A percentile compares a stretch with the other conserved stretches of the same genome.
Conservation (phyloP, 1,140 invertebrate species). For the Maniola jurtina region DNA sequence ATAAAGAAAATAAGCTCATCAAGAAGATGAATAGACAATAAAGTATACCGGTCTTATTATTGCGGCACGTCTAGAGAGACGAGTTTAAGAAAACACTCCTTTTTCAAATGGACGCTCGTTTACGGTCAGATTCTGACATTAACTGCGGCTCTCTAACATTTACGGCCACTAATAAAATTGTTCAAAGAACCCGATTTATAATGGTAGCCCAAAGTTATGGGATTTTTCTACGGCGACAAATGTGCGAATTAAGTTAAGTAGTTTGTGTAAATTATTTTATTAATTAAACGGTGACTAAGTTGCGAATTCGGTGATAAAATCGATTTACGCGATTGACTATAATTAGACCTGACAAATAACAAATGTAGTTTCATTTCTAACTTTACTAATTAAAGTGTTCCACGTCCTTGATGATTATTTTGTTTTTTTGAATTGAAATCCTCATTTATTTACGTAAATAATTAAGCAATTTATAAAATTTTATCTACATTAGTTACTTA, state of each 20-base stretch:
- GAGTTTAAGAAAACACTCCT: slow-evolving; percentile 68
- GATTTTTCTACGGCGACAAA: slow-evolving; percentile 29
- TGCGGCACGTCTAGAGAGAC: slow-evolving; percentile 43
- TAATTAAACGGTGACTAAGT: slow-evolving; percentile 15
- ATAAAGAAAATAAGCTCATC: slow-evolving; percentile 74
- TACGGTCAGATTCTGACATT: slow-evolving; percentile 70
- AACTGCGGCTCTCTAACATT: slow-evolving; percentile 67
- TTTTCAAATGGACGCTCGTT: slow-evolving; percentile 64
- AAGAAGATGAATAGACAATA: slow-evolving; percentile 68
- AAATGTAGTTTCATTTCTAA: not conserved
- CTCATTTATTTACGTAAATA: too few species aligned
- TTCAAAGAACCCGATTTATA: slow-evolving; percentile 64
- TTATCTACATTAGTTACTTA: too few species aligned
- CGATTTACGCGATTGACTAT: not conserved
- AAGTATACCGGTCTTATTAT: slow-evolving; percentile 63
- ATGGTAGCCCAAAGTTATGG: slow-evolving; percentile 28
- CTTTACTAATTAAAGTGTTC: not conserved
- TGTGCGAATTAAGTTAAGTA: slow-evolving; percentile 27
- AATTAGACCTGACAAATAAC: not conserved
- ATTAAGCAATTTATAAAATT: too few species aligned
- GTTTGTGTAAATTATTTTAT: slow-evolving; percentile 13
- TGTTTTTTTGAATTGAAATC: too few species aligned
- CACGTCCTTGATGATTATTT: too few species aligned
- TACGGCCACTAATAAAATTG: slow-evolving; percentile 63
- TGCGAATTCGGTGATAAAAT: slow-evolving; percentile 4